Evolutionary conservation across 2,797 vertebrate species (phyloP).

Genomic region (Oryzias sinensis): DNA sequence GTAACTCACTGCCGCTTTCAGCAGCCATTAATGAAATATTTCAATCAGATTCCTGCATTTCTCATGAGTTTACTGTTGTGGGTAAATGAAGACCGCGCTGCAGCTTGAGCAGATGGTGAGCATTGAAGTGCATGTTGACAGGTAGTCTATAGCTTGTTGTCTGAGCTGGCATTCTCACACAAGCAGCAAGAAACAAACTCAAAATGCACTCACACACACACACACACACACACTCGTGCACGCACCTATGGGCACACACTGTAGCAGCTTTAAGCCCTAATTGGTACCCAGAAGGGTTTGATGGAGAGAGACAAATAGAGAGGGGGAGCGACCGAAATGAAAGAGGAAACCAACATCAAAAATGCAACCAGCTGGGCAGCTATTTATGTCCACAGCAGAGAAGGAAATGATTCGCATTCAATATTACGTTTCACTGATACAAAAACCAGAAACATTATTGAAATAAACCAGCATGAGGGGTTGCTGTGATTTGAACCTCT

Average conservation of each 20-base stretch:
- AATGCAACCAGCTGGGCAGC: constrained; percentile 74
- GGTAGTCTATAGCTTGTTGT: constrained; percentile 91
- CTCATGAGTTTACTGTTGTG: constrained; percentile 43
- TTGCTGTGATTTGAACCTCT: constrained; percentile 27
- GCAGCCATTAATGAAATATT: constrained; percentile 69
- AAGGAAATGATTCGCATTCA: constrained; percentile 34
- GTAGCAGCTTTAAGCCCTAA: constrained; percentile 92
- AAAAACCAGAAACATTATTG: constrained; percentile 24
- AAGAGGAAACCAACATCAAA: constrained; percentile 75
- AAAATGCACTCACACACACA: constrained; percentile 5
- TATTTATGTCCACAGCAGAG: constrained; percentile 50
- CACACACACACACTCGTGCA: constrained; percentile 67
- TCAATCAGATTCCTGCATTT: constrained; percentile 48
- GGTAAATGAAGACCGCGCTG: constrained; percentile 84
- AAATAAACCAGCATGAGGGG: constrained; percentile 25
- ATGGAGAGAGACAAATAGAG: constrained; percentile 56
- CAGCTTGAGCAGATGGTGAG: constrained; percentile 88
- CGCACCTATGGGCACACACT: constrained; percentile 82
- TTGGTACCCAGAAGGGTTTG: constrained; percentile 93
- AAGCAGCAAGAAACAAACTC: constrained; percentile 38
- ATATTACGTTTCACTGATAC: constrained; percentile 35
- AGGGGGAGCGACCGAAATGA: constrained; percentile 60
- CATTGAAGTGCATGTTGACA: constrained; percentile 91
- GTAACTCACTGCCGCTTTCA: constrained; percentile 29
- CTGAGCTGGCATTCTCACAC: constrained; percentile 88